A percentile compares a stretch with the other conserved stretches of the same genome.
phyloP scores from a whole-genome alignment of 2,113 vertebrate species.

The Ammospiza caudacuta region DNA sequence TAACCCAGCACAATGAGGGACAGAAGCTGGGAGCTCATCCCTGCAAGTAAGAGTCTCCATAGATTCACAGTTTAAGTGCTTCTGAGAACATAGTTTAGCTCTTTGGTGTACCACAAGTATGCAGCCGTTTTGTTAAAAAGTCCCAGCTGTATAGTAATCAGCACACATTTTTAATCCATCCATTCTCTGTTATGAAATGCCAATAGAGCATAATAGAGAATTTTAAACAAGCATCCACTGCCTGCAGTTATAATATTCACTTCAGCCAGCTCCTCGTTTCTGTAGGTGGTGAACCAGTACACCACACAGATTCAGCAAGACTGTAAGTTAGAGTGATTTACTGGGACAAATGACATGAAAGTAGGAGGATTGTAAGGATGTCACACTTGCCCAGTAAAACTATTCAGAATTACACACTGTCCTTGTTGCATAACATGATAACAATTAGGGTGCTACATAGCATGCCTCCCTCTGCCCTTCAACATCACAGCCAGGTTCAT shows the following conservation, averaged over 20 bases:
- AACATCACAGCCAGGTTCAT: background rate
- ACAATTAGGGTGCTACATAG: background rate
- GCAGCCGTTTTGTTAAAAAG: constrained; percentile 55
- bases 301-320: background rate
- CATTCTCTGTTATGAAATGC: constrained; percentile 9
- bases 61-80: constrained; percentile 26
- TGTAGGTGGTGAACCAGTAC: background rate
- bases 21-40: background rate
- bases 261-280: background rate
- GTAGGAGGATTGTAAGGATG: background rate
- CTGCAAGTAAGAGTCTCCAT: background rate
- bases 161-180: constrained; percentile 44
- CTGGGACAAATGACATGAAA: background rate
- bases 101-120: constrained; percentile 43
- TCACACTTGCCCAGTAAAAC: background rate
- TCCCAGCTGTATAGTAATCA: constrained; percentile 60
- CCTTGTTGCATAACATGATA: background rate
- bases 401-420: background rate
- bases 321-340: background rate
- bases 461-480: background rate
- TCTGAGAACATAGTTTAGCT: constrained; percentile 49
- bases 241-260: background rate
- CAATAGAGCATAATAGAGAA: background rate
- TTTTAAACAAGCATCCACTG: background rate
- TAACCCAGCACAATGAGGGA: background rate